Base-by-base conservation (phyloP, 2,888 invertebrate species). In the Hemithea aestivaria region DNA sequence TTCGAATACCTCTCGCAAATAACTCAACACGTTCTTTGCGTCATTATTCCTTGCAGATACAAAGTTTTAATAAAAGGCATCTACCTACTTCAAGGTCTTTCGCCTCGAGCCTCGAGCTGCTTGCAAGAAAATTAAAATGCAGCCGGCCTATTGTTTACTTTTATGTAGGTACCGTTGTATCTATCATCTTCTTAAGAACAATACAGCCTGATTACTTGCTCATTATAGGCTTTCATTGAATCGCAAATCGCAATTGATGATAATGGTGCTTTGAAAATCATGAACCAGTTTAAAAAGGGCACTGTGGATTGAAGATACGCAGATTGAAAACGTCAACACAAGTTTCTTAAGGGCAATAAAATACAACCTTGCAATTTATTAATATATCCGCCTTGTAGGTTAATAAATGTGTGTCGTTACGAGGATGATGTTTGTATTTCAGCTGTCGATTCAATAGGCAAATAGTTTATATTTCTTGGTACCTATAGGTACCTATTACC, bases 1-100 rank as follows among this genome's bases (percentile, higher is more conserved):
- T 43, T 46, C 45, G 48, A 49, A 58, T 58, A 42, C 50, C 47
- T 45, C 48, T 53, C 54, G 38, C 43, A 53, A 62, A 63, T 60
- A 58, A 39, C 41, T 44, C 38, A 43, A 22, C 35, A 40, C 35
- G 45, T 51, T 50, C 48, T 49, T 40, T 44, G 38, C 35, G 35
- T 30, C 35, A 40, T 43, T 10, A 29, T 29, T 30, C 27, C 41
- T 26, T 20, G 36, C 36, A 39, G 35, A 27, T 32, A 35, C 12
- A 27, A 24, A 26, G 9, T 10, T 23, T 28, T 33, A 27, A 29
- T 29, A 10, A 10, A 23, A 29, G 16, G 24, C 16, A 31, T 6
- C 30, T 32, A 28, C 24, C 27, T 31, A 28, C 23, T 26, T 29
- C 41, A 37, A 42, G 41, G 46, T 42, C 36, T 43, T 40, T 37